Evolutionary conservation across 2,888 invertebrate genomes (phyloP).

Genomic region (Clunio marinus): DNA sequence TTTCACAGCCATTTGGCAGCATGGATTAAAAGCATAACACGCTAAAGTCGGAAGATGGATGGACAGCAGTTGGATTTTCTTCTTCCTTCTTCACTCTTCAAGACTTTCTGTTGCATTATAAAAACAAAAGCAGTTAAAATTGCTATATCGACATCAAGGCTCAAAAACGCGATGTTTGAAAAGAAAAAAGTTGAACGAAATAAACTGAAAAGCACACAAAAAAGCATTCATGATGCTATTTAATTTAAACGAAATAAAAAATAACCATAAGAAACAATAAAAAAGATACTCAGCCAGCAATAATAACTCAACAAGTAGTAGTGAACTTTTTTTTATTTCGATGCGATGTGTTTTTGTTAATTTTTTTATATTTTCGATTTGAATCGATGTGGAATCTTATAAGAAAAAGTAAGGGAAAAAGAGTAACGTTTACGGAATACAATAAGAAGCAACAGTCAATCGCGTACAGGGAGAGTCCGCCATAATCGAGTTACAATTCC

Average conservation of each 20-base stretch:
- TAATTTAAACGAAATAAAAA: constrained; percentile 35
- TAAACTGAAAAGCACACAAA: constrained; percentile 14
- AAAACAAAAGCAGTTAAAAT: background rate
- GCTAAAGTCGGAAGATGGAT: background rate
- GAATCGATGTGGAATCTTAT: constrained; percentile 29
- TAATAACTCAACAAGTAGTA: constrained; percentile 36
- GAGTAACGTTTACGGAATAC: constrained; percentile 30
- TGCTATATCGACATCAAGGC: constrained; percentile 4
- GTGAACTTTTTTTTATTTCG: constrained; percentile 30
- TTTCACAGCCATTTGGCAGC: constrained; percentile 32
- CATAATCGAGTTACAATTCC: too few species aligned
- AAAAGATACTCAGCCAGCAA: constrained; percentile 18
- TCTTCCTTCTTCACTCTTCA: too few species aligned
- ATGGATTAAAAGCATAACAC: background rate
- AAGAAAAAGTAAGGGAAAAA: constrained; percentile 17
- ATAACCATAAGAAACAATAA: background rate
- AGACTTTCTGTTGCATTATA: background rate
- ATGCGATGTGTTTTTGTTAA: constrained; percentile 8
- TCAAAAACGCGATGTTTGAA: background rate
- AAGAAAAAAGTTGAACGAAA: constrained; percentile 10
- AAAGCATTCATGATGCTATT: constrained; percentile 32
- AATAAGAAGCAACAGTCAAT: constrained; percentile 17
- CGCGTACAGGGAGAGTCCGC: too few species aligned
- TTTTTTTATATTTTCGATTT: constrained; percentile 24
- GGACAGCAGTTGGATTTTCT: background rate